Evolutionary conservation across 1,140 invertebrate species (phyloP).

Genomic region (Achroia grisella): DNA sequence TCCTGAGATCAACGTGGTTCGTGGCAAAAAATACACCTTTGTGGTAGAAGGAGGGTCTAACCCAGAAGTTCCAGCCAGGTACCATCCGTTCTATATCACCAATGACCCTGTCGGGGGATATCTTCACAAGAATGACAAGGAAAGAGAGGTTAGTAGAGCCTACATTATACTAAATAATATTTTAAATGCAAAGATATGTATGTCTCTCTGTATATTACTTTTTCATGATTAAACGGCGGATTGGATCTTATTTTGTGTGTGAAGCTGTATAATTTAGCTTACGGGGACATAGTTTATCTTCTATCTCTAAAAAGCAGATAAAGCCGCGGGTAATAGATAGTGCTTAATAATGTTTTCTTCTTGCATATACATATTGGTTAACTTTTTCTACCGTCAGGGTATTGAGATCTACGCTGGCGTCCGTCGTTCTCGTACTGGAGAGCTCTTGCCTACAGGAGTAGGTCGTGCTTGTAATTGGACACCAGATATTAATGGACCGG

Average conservation of each 20-base stretch:
- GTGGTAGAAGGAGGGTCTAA: conserved; percentile 91
- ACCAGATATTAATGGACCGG: conserved; percentile 80
- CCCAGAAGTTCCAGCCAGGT: conserved; percentile 84
- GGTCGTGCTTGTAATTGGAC: conserved; percentile 92
- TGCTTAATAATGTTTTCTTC: too few species aligned
- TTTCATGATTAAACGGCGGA: too few species aligned
- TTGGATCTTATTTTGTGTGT: too few species aligned
- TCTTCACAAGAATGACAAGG: conserved; percentile 87
- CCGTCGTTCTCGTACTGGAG: conserved; percentile 77
- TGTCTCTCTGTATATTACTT: too few species aligned
- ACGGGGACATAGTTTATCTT: too few species aligned
- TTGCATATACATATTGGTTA: too few species aligned
- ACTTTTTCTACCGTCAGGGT: conserved; percentile 70
- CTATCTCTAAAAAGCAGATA: too few species aligned
- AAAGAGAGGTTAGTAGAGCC: conserved; percentile 78
- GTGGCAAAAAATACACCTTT: conserved; percentile 93
- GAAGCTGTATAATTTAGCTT: too few species aligned
- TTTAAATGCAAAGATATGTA: too few species aligned
- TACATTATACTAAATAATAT: too few species aligned
- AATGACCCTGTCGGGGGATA: conserved; percentile 94
- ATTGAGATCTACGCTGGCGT: conserved; percentile 89
- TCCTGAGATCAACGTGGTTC: conserved; percentile 92
- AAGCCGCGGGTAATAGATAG: too few species aligned
- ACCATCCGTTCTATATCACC: conserved; percentile 97
- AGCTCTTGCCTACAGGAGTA: conserved; percentile 80